Percentiles rank a stretch among this genome's conserved stretches.
Conservation (phyloP, 1,140 invertebrate genomes). For the Micrasema longulum region DNA sequence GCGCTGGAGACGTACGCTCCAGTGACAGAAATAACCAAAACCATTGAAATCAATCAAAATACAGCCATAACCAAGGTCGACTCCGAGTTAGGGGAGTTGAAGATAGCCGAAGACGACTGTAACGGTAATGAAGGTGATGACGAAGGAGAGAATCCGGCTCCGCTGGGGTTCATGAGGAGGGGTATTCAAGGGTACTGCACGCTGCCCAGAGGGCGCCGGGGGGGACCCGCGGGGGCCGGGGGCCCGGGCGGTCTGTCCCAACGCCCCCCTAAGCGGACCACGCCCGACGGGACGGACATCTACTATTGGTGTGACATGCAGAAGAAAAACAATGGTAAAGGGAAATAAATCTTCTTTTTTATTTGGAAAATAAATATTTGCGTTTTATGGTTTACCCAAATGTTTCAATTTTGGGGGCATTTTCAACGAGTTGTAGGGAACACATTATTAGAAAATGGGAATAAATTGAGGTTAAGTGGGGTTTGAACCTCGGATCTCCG, state of each 20-base stretch:
- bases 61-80: conserved; percentile 24
- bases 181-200: conserved; percentile 63
- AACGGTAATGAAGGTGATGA: conserved; percentile 53
- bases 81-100: conserved; percentile 1
- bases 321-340: conserved; percentile 64
- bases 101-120: conserved; percentile 42
- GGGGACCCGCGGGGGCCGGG: conserved; percentile 52
- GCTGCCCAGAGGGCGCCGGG: conserved; percentile 57
- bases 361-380: too few relatives aligned
- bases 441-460: too few relatives aligned
- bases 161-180: conserved; percentile 47
- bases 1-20: conserved; percentile 46
- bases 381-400: too few relatives aligned
- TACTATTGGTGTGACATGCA: conserved; percentile 87
- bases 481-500: too few relatives aligned
- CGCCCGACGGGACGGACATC: conserved; percentile 83
- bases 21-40: conserved; percentile 43
- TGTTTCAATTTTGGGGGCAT: too few relatives aligned
- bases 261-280: conserved; percentile 77
- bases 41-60: conserved; percentile 52
- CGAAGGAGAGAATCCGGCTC: conserved; percentile 51
- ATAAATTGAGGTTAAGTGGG: too few relatives aligned
- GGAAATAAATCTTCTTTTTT: conserved; percentile 58
- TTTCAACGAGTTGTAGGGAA: too few relatives aligned
- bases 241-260: conserved; percentile 55